Base-by-base conservation (phyloP, 2,797 vertebrate species). In the Chanos chanos region DNA sequence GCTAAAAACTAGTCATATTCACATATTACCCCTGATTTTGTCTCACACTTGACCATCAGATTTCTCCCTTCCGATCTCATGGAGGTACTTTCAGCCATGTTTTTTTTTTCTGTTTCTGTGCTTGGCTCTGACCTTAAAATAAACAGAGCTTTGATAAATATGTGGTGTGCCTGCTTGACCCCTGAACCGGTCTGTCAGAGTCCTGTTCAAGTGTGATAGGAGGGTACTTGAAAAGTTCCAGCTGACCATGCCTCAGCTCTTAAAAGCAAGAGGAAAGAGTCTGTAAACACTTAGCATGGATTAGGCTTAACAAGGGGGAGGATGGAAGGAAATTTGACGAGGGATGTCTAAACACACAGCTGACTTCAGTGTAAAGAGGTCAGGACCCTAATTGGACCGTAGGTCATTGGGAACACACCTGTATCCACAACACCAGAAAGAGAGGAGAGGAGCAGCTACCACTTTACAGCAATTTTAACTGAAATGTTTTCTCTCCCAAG, bases 241-340 rank as follows among this genome's bases (percentile, higher is more conserved):
- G 78, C 78, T 72, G 78, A 81, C 77, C 74, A 70, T 58, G 69
- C 71, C 56, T 48, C 61, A 74, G 71, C 68, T 45, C 47, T 51
- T 9, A 13, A 66, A 61, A 13, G 4, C 33, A 49, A 37, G 4
- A 40, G 28, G 19, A 47, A 44, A 12, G 30, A 47, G 75, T 81
- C 85, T 87, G 85, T 80, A 81, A 86, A 82, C 85, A 86, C 80
- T 87, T 85, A 80, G 53, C 18, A 61, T 27, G 53, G 80, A 86
- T 86, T 82, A 83, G 72, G 25, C 51, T 37, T 41, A 76, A 77
- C 71, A 73, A 71, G 63, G 61, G 27, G 61, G 57, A 31, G 67
- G 27, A 69, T 60, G 60, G 50, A 47, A 52, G 64, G 72, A 74
- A 61, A 51, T 63, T 67, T 24, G 68, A 61, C 68, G 5, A 1